phyloP scores from a whole-genome alignment of 2,113 vertebrate species.

The Lagopus leucura region DNA sequence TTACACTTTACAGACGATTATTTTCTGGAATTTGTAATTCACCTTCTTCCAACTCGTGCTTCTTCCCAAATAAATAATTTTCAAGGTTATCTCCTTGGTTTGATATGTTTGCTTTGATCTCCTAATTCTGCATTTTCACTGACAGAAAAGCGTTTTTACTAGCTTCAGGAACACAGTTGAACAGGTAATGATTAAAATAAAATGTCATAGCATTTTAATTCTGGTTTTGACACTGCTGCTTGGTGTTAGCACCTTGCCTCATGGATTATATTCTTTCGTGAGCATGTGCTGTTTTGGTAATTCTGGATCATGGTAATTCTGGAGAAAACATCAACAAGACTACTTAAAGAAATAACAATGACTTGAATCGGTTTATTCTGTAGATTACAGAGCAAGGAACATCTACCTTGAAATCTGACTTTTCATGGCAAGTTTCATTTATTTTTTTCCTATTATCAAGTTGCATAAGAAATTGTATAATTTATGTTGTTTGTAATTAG shows the following conservation, averaged over 20 bases:
- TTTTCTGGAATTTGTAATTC: not conserved
- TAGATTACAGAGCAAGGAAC: slow-evolving; percentile 17
- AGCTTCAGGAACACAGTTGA: not conserved
- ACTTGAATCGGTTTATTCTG: not conserved
- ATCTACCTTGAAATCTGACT: slow-evolving; percentile 20
- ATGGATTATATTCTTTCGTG: not conserved
- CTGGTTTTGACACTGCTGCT: slow-evolving; percentile 4
- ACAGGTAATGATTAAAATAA: not conserved
- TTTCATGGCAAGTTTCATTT: not conserved
- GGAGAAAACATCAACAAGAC: slow-evolving; percentile 14
- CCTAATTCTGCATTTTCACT: not conserved
- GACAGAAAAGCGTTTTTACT: not conserved
- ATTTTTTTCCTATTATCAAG: not conserved
- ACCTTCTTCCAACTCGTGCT: not conserved
- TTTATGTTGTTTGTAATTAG: not conserved
- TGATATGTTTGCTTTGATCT: not conserved
- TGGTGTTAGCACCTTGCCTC: not conserved
- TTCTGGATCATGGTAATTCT: not conserved
- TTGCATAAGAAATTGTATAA: not conserved
- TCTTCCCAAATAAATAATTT: not conserved
- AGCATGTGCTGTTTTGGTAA: not conserved
- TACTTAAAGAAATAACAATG: not conserved
- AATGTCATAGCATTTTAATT: not conserved
- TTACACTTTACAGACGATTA: not conserved
- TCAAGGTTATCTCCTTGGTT: not conserved